Evolutionary conservation across 2,888 invertebrate species (phyloP), one percentile per base, ranked within the genome.

Genomic region (Odontocolon sp.): DNA sequence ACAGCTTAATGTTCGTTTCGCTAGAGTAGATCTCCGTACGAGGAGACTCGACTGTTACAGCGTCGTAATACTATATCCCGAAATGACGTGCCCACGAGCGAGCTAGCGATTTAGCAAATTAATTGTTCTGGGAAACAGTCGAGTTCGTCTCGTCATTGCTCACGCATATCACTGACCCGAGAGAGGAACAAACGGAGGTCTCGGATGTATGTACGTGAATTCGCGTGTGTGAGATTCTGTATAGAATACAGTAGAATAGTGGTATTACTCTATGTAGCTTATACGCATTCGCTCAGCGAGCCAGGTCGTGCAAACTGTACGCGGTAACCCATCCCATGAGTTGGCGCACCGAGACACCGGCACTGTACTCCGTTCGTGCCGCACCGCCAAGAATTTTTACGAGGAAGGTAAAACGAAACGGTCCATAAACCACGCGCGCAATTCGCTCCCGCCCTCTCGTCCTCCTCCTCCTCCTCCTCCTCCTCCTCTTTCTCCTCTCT

Each of bases 341-440:
- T 68, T 50, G 47, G 57, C 23, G 54, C 45, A 54, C 54, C 14
- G 40, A 45, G 63, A 54, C 52, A 42, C 38, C 33, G 50, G 33
- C 23, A n/a, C 23, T 70, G 14, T 26, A 16, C 61, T 56, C 54
- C 57, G 66, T 47, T 47, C 64, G 64, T 42, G 23, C 64, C 50
- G 47, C 59, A 40, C 59, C 68, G 79, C 74, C 79, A 72, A 82
- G 79, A 84, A 84, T 85, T 86, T 85, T 85, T 86, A 86, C 83
- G 86, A 83, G 78, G 77, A 81, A 84, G 82, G 84, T 85, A 86
- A 86, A 86, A 83, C 83, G 83, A 81, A 84, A 86, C 83, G 83
- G 76, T 71, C 84, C 82, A 83, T 86, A 86, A 86, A 86, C 83
- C 82, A 76, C 69, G 73, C 79, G 78, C 68, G 78, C 78, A 76